These are phyloP conservation scores for Lasioglossum figueresi DNA, from an alignment of 2,888 invertebrate species.

Conservation along the genomic window DNA sequence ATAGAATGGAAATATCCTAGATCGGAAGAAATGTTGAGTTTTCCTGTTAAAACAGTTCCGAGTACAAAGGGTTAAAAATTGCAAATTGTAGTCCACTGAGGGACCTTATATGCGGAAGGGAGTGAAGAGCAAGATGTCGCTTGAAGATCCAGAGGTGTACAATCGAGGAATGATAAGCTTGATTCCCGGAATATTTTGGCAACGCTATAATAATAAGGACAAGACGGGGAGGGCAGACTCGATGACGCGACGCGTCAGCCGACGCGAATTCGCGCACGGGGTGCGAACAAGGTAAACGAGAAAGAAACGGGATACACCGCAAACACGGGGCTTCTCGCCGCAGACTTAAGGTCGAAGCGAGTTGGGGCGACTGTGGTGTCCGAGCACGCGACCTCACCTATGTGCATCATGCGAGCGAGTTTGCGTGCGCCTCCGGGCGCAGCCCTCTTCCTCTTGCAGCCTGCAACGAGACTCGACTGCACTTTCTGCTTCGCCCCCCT, in stretches of 20 bases:
- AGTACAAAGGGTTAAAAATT: not conserved
- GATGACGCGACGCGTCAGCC: slow-evolving; percentile 34
- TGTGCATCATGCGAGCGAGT: slow-evolving; percentile 29
- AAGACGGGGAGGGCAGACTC: not conserved
- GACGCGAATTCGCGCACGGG: slow-evolving; percentile 52
- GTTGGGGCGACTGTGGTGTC: slow-evolving; percentile 69
- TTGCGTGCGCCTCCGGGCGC: slow-evolving; percentile 34
- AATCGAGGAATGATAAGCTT: not conserved
- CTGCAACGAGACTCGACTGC: not conserved
- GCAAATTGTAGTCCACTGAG: not conserved
- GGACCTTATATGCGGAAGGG: too few relatives aligned
- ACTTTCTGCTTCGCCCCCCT: not conserved
- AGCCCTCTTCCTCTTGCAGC: not conserved
- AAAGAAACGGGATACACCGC: slow-evolving; percentile 80
- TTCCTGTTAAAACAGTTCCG: too few relatives aligned
- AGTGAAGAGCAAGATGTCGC: too few relatives aligned
- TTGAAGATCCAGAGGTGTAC: not conserved
- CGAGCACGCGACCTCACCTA: slow-evolving; percentile 66
- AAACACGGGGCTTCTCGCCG: slow-evolving; percentile 81
- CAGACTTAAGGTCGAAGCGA: slow-evolving; percentile 78
- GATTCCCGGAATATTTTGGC: not conserved
- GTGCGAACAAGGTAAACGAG: slow-evolving; percentile 71
- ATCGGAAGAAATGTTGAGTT: too few relatives aligned
- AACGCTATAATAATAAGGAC: not conserved
- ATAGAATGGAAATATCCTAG: too few relatives aligned